phyloP scores from a whole-genome alignment of 2,888 invertebrate genomes.

The Acronicta aceris region DNA sequence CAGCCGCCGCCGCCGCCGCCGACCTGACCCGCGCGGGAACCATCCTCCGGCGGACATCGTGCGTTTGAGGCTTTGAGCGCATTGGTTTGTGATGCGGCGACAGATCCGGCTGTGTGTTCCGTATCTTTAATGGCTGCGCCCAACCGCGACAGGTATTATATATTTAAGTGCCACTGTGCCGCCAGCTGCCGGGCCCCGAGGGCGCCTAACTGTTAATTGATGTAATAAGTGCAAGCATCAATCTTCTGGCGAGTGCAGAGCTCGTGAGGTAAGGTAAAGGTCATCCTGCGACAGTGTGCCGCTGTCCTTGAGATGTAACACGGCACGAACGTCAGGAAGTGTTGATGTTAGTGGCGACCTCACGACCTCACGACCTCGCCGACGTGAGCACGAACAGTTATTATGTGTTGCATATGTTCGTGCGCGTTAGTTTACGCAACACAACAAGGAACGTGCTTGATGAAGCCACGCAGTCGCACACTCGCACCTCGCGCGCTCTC shows the following conservation, averaged over 20 bases:
- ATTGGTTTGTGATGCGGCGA: no score
- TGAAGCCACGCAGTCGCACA: slow-evolving; percentile 3
- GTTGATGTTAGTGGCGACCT: no score
- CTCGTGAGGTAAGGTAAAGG: background rate
- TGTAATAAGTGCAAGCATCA: no score
- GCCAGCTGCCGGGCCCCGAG: no score
- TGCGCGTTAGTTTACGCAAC: slow-evolving; percentile 26
- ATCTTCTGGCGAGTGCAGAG: background rate
- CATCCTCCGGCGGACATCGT: no score
- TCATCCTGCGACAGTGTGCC: no score
- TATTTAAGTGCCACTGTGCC: background rate
- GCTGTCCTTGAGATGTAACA: slow-evolving; percentile 10
- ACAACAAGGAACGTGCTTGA: slow-evolving; percentile 24
- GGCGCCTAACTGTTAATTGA: no score
- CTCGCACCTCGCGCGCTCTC: background rate
- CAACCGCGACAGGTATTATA: background rate
- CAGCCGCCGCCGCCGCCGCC: no score
- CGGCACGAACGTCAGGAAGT: slow-evolving; percentile 16
- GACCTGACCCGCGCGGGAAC: no score
- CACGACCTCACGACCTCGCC: background rate
- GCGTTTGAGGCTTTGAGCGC: no score
- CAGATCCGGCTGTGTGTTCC: no score
- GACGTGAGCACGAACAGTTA: background rate
- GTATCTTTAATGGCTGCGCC: background rate
- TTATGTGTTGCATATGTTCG: slow-evolving; percentile 9